A percentile compares a stretch with the other conserved stretches of the same genome.
Conservation (phyloP, 2,797 vertebrate species). For the Molossus molossus region DNA sequence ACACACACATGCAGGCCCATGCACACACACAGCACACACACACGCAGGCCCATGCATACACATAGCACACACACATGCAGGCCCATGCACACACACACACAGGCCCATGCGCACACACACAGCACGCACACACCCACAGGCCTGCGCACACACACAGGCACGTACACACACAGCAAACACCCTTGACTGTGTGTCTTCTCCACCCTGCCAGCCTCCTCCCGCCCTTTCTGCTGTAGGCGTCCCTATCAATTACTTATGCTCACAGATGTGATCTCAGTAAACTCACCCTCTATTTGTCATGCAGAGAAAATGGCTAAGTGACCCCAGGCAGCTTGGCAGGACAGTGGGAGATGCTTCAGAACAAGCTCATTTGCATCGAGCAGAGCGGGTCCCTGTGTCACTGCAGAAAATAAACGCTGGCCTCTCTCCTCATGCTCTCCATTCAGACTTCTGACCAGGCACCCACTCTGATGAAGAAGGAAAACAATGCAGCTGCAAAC, state of each 20-base stretch:
- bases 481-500: not conserved
- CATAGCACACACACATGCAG: no score
- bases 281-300: constrained; percentile 68
- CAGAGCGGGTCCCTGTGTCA: constrained; percentile 67
- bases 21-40: no score
- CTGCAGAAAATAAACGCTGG: constrained; percentile 82
- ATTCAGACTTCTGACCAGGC: constrained; percentile 73
- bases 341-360: constrained; percentile 76
- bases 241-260: constrained; percentile 27
- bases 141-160: not conserved
- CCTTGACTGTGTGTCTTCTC: accelerated
- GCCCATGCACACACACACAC: not conserved
- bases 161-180: accelerated
- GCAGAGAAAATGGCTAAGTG: constrained; percentile 62
- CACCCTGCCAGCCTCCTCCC: accelerated
- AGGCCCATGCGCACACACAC: accelerated
- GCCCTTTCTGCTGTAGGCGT: not conserved
- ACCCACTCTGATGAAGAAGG: constrained; percentile 65
- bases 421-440: constrained; percentile 58
- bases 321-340: constrained; percentile 56
- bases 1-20: no score
- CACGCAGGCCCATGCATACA: not conserved
- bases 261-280: constrained; percentile 27
- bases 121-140: accelerated
- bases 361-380: constrained; percentile 80